phyloP scores from a whole-genome alignment of 1,140 invertebrate species.

The Meloidogyne exigua region DNA sequence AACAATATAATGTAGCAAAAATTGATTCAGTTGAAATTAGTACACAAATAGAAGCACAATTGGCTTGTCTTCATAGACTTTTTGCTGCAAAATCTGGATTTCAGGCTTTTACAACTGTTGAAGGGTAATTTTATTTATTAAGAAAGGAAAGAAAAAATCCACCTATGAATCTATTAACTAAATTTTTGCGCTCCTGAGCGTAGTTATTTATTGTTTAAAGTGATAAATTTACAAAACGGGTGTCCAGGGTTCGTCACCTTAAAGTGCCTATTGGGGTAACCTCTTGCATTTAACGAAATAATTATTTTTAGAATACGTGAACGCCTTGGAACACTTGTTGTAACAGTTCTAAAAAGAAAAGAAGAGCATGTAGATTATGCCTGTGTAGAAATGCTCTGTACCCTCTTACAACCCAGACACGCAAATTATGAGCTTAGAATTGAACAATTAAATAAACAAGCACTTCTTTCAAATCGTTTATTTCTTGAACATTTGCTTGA shows the following conservation, averaged over 20 bases:
- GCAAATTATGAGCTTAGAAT: constrained; percentile 87
- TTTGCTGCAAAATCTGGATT: constrained; percentile 97
- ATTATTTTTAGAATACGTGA: constrained; percentile 76
- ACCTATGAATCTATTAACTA: no score
- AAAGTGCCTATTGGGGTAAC: no score
- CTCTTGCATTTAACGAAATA: no score
- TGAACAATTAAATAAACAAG: constrained; percentile 96
- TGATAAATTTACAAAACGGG: no score
- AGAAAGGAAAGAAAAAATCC: no score
- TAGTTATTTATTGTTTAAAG: no score
- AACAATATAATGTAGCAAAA: constrained; percentile 50
- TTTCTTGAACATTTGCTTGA: constrained; percentile 90
- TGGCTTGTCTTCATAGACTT: constrained; percentile 85
- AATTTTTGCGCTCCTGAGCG: no score
- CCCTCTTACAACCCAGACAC: constrained; percentile 98
- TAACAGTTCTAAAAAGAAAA: constrained; percentile 82
- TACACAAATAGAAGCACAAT: constrained; percentile 79
- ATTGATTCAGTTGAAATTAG: constrained; percentile 65
- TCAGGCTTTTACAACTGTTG: constrained; percentile 84
- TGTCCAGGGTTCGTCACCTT: no score
- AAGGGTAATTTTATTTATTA: constrained; percentile 76
- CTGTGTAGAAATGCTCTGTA: constrained; percentile 92
- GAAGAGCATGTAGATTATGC: constrained; percentile 88
- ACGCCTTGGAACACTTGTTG: constrained; percentile 84
- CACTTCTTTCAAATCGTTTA: constrained; percentile 82